phyloP scores from a whole-genome alignment of 1,140 invertebrate genomes.

The Brachionus rubens region DNA sequence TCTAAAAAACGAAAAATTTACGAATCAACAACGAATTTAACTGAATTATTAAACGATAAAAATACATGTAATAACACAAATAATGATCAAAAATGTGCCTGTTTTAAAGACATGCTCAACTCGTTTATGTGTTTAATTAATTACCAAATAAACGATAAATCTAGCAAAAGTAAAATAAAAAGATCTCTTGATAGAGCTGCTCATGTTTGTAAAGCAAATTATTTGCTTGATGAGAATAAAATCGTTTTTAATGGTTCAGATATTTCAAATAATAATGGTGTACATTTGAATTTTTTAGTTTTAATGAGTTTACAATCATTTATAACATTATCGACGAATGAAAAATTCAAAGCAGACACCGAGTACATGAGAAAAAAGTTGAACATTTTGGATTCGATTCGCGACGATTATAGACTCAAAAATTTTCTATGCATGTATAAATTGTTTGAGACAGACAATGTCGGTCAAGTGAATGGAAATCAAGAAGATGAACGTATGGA shows the following conservation, averaged over 20 bases:
- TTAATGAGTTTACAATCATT: neutral
- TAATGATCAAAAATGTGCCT: neutral
- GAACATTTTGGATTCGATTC: neutral
- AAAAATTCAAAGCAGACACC: neutral
- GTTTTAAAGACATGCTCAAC: conserved; percentile 31
- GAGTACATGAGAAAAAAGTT: neutral
- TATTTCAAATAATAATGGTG: neutral
- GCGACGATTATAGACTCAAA: conserved; percentile 12
- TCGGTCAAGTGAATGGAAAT: neutral
- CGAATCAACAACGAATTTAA: neutral
- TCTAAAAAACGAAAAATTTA: conserved; percentile 32
- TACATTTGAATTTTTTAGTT: neutral
- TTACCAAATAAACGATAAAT: conserved; percentile 3
- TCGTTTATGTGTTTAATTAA: conserved; percentile 8
- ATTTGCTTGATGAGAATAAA: no score
- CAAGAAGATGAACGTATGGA: neutral
- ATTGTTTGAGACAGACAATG: neutral
- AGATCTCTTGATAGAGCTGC: no score
- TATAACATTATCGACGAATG: neutral
- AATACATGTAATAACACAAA: neutral
- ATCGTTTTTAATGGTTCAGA: neutral
- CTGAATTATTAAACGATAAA: neutral
- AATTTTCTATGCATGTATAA: conserved; percentile 30
- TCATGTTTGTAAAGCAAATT: no score
- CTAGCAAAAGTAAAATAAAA: no score